These are phyloP conservation scores for Rutpela maculata DNA, from an alignment of 2,888 invertebrate genomes.

Conservation along the genomic window DNA sequence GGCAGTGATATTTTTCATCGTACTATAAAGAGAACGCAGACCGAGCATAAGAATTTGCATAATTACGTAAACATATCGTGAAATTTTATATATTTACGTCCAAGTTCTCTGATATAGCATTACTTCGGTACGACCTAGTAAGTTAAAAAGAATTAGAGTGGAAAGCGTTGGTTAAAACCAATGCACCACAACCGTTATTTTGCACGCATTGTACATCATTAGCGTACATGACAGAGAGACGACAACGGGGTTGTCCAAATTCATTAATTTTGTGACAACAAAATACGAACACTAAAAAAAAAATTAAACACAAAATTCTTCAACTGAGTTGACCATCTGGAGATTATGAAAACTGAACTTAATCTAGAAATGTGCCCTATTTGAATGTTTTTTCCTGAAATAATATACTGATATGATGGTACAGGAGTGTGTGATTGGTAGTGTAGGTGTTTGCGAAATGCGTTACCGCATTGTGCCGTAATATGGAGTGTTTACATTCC, in stretches of 20 bases:
- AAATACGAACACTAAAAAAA: too few species aligned
- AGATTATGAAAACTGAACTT: too few species aligned
- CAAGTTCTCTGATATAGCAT: slow-evolving; percentile 42
- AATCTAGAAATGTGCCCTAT: too few species aligned
- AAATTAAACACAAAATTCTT: too few species aligned
- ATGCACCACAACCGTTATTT: slow-evolving; percentile 49
- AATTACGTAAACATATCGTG: slow-evolving; percentile 24
- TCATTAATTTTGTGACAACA: not conserved
- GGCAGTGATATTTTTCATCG: not conserved
- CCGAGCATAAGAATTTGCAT: not conserved
- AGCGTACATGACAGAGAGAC: not conserved
- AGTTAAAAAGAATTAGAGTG: slow-evolving; percentile 53
- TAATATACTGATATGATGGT: too few species aligned
- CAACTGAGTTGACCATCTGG: too few species aligned
- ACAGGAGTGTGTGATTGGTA: too few species aligned
- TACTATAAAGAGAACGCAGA: not conserved
- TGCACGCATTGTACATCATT: slow-evolving; percentile 45
- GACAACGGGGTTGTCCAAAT: not conserved
- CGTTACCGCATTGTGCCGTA: too few species aligned
- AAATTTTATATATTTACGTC: slow-evolving; percentile 4
- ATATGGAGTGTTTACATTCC: too few species aligned
- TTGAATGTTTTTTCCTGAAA: too few species aligned
- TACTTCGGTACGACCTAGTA: slow-evolving; percentile 49
- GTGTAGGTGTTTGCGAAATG: too few species aligned
- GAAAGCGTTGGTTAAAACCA: slow-evolving; percentile 51